phyloP scores from a whole-genome alignment of 2,113 vertebrate species.

The Salvelinus namaycush region DNA sequence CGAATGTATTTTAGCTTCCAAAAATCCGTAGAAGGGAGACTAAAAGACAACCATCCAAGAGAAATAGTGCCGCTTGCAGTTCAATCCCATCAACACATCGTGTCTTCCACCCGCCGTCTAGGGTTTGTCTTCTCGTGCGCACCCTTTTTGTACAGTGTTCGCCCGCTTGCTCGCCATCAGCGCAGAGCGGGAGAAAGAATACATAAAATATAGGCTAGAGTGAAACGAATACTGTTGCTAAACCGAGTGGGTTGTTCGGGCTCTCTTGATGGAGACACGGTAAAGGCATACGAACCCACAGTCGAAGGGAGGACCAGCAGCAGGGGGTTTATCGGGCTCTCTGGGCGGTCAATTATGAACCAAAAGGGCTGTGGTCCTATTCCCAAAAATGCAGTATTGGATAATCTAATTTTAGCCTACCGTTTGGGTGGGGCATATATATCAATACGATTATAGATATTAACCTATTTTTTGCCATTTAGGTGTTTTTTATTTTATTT shows the following conservation, averaged over 20 bases:
- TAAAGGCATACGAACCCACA: constrained; percentile 38
- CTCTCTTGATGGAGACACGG: constrained; percentile 64
- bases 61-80: not conserved
- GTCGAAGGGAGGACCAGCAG: not conserved
- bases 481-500: too few species aligned
- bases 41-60: constrained; percentile 31
- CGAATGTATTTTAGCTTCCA: constrained; percentile 52
- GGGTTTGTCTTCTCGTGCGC: constrained; percentile 36
- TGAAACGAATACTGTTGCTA: constrained; percentile 31
- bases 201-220: constrained; percentile 26
- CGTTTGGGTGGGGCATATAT: too few species aligned
- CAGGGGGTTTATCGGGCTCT: not conserved
- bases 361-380: not conserved
- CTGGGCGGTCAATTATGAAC: not conserved
- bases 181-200: constrained; percentile 32
- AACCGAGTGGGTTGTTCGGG: constrained; percentile 60
- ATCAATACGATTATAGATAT: too few species aligned
- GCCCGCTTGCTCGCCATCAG: constrained; percentile 47
- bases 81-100: constrained; percentile 49
- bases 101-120: constrained; percentile 40
- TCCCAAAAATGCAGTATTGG: not conserved
- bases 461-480: too few species aligned
- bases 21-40: constrained; percentile 43
- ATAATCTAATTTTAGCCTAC: too few species aligned
- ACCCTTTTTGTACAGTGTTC: constrained; percentile 57